phyloP scores from a whole-genome alignment of 2,888 invertebrate genomes.

The Calephelis perditalis region DNA sequence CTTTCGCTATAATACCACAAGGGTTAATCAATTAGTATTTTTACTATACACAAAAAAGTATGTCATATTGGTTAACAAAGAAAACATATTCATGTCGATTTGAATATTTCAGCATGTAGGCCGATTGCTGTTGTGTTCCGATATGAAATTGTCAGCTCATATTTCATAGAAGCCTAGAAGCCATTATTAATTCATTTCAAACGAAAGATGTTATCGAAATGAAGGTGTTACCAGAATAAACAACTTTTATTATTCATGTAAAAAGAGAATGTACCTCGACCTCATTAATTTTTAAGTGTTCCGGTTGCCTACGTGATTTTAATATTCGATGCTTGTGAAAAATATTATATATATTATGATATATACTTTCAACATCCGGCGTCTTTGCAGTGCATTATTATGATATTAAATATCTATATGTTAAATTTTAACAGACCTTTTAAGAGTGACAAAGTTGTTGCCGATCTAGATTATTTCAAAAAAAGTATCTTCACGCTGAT shows the following conservation, averaged over 20 bases:
- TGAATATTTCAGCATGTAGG: not conserved
- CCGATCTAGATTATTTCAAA: no score
- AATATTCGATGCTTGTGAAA: not conserved
- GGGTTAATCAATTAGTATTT: no score
- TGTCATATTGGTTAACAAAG: no score
- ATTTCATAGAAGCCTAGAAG: not conserved
- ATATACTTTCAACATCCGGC: no score
- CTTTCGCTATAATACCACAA: no score
- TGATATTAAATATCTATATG: no score
- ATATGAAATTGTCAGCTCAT: not conserved
- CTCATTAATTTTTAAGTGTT: slow-evolving; percentile 5
- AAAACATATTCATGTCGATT: not conserved
- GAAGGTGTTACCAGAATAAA: not conserved
- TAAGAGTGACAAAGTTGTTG: no score
- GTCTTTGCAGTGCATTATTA: no score
- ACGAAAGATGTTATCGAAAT: not conserved
- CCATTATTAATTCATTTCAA: not conserved
- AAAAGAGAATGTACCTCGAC: not conserved
- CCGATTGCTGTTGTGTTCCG: not conserved
- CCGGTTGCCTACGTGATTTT: slow-evolving; percentile 9
- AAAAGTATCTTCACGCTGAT: no score
- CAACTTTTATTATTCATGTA: slow-evolving; percentile 2
- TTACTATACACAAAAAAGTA: no score
- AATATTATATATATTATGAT: no score
- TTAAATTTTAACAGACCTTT: no score